Evolutionary conservation across 2,113 vertebrate genomes (phyloP), one percentile per base, ranked within the genome.

Genomic region (Abramis brama): DNA sequence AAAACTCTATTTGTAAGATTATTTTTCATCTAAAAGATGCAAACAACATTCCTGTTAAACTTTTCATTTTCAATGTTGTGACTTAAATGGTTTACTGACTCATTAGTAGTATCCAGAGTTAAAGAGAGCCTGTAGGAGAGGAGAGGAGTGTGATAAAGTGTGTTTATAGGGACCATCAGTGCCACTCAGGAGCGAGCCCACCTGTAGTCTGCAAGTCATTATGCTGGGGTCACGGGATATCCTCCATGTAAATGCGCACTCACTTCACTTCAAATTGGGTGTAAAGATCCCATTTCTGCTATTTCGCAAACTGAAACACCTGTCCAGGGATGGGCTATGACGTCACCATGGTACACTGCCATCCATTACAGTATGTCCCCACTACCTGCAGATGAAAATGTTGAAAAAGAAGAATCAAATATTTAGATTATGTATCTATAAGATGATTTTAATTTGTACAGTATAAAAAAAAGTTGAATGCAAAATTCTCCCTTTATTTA

Each of bases 211-310:
- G 97, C 96, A 96, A 97, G 96, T 96, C 96, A 97, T 98, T 98
- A 97, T 91, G n/a, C 79, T 87, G 94, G 94, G 97, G 97, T 98
- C 97, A 98, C 93, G 93, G 94, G 96, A 95, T 96, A 96, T 96
- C 88, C 94, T 96, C 95, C 96, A 95, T 97, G 97, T 97, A 97
- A 97, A 97, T 95, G 96, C 96, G 94, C 96, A 98, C 97, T 97
- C 96, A 97, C 97, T 97, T 97, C 96, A 95, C 96, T 95, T 99
- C 97, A 98, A 99, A 99, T 99, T 98, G 97, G 96, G 97, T 99
- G 98, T 99, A 97, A 99, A 98, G 97, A 98, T 98, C 96, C 97
- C 97, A 99, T 99, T 99, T 99, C 98, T 97, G 97, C 95, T 94
- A 92, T 92, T 95, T 94, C 95, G 96, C 97, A 97, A 98, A 97